Evolutionary conservation across 2,113 vertebrate genomes (phyloP).

Genomic region (Engystomops pustulosus): DNA sequence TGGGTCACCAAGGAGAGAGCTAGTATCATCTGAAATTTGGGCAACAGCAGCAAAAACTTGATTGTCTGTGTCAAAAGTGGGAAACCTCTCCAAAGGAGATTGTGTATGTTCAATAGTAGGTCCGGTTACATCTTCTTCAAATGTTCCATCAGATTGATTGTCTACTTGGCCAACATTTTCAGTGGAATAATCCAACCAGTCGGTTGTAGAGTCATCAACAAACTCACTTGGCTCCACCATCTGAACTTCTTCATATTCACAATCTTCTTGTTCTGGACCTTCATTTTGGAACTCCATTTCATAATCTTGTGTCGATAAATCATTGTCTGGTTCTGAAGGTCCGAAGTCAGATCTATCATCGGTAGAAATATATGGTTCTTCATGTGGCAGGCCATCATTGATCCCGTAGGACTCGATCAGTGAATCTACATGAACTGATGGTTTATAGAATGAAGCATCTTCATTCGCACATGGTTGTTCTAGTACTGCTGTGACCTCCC

Average conservation of each 20-base stretch:
- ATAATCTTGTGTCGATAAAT: not conserved
- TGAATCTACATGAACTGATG: not conserved
- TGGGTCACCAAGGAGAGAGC: conserved; percentile 23
- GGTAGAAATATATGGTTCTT: not conserved
- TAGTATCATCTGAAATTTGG: not conserved
- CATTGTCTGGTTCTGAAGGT: too few species aligned
- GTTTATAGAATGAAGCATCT: not conserved
- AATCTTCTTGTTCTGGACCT: not conserved
- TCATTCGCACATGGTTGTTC: not conserved
- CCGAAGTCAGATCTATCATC: not conserved
- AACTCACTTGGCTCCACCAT: not conserved
- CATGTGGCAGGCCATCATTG: not conserved
- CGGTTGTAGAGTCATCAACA: too few species aligned
- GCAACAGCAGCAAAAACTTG: not conserved
- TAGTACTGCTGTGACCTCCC: not conserved
- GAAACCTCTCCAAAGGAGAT: not conserved
- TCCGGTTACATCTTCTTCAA: not conserved
- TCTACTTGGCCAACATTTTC: conserved; percentile 17
- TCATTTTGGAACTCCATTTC: conserved; percentile 9
- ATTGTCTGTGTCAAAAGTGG: not conserved
- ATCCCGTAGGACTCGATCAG: not conserved
- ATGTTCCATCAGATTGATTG: too few species aligned
- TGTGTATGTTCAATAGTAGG: not conserved
- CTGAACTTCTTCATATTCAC: not conserved
- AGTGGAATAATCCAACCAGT: conserved; percentile 16